A percentile compares a stretch with the other conserved stretches of the same genome.
Conservation (phyloP, 2,888 invertebrate genomes). For the Halocaridina rubra region DNA sequence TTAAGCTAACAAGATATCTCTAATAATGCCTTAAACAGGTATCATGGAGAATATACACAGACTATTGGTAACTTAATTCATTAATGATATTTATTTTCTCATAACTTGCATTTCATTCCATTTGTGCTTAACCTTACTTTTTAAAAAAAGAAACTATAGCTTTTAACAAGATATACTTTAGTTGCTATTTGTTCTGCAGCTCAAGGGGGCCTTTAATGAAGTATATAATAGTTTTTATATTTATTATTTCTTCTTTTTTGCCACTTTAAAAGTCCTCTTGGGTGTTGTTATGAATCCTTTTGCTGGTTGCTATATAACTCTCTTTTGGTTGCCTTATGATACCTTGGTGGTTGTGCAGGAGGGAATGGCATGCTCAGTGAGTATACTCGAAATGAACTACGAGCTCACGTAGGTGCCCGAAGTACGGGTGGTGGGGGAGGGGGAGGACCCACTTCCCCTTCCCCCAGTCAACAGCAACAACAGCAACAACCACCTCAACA, state of each 20-base stretch:
- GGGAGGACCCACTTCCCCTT: slow-evolving; percentile 49
- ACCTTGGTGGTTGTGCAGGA: slow-evolving; percentile 58
- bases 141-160: slow-evolving; percentile 36
- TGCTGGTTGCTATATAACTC: slow-evolving; percentile 35
- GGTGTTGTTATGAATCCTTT: slow-evolving; percentile 51
- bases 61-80: background rate
- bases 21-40: slow-evolving; percentile 38
- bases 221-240: slow-evolving; percentile 1
- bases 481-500: slow-evolving; percentile 46
- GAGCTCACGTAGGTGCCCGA: slow-evolving; percentile 56
- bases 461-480: slow-evolving; percentile 53
- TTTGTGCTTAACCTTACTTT: slow-evolving; percentile 29
- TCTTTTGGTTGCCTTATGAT: slow-evolving; percentile 54
- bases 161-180: slow-evolving; percentile 26
- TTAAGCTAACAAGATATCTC: background rate
- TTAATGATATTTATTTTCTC: slow-evolving; percentile 23
- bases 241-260: slow-evolving; percentile 32
- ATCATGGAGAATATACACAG: slow-evolving; percentile 14
- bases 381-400: slow-evolving; percentile 59
- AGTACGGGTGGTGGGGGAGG: slow-evolving; percentile 51
- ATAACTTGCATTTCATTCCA: slow-evolving; percentile 39
- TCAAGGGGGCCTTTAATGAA: slow-evolving; percentile 47
- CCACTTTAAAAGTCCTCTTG: slow-evolving; percentile 42
- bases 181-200: slow-evolving; percentile 31
- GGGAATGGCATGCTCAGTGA: slow-evolving; percentile 61